Base-by-base conservation (phyloP, 2,888 invertebrate species). In the Apotomis betuletana region DNA sequence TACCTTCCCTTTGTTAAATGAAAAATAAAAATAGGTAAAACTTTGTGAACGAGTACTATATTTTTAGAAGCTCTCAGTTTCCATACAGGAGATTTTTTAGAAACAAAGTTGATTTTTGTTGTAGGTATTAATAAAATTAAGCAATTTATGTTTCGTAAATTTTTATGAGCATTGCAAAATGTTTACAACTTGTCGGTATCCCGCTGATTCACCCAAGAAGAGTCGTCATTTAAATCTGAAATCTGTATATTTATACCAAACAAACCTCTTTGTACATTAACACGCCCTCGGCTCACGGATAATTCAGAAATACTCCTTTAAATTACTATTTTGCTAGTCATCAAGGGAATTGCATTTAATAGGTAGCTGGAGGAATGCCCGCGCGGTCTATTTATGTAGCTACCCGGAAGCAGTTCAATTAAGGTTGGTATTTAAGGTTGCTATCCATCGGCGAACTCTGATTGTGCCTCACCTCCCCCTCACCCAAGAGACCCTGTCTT, bases 341-440 rank as follows among this genome's bases (percentile, higher is more conserved):
- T 72, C 72, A 72, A 59, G 72, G 71, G 72, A 68, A 72, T 72
- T 72, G 72, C 72, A 68, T 72, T 68, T 52, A 51, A 61, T 62
- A 51, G 76, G 78, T 81, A 81, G 80, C 85, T 85, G 87, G 86
- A 89, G 87, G 86, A 89, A 90, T 89, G 87, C 85, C 86, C 86
- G 87, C 83, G 83, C 81, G 87, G 85, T 85, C 85, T 91, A 90
- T 91, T 91, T 91, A 90, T 89, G 88, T 89, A 89, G 86, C 82
- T 85, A 85, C 83, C 87, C 90, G 91, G 91, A 90, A 91, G 90
- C 89, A 84, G 91, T 92, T 90, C 92, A 92, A 93, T 93, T 93
- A 93, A 91, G 90, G 86, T 86, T 91, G 92, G 92, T 90, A 93
- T 93, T 93, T 92, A 92, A 92, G 91, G 91, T 88, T 90, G 85